Percentiles rank a stretch among this genome's conserved stretches.
Evolutionary conservation across 1,140 invertebrate genomes (phyloP).

Genomic region (Drosophila kikkawai): DNA sequence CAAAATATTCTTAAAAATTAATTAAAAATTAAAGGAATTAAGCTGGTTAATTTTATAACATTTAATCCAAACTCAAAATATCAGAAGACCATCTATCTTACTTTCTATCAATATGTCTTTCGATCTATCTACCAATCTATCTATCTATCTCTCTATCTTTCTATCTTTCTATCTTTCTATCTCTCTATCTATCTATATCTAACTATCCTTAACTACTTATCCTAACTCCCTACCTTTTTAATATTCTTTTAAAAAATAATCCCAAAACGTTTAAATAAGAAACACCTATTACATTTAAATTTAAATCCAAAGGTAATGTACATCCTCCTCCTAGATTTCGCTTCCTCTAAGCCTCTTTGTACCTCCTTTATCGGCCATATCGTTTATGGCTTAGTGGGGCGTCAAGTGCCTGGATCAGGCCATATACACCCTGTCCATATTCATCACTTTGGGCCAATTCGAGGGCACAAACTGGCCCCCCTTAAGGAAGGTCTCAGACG

Average conservation of each 20-base stretch:
- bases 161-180: too few relatives aligned
- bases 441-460: conserved; percentile 14
- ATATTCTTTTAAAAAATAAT: neutral
- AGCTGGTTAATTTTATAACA: too few relatives aligned
- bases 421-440: conserved; percentile 5
- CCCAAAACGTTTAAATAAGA: neutral
- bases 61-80: too few relatives aligned
- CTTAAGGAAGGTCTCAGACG: conserved; percentile 4
- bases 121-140: too few relatives aligned
- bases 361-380: neutral
- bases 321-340: neutral
- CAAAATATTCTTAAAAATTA: too few relatives aligned
- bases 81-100: too few relatives aligned
- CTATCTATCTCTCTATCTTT: too few relatives aligned
- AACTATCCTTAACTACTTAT: too few relatives aligned
- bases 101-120: too few relatives aligned
- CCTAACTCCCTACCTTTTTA: neutral
- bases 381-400: conserved; percentile 4
- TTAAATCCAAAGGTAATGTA: neutral
- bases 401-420: neutral
- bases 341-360: neutral
- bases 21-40: too few relatives aligned
- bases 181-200: too few relatives aligned
- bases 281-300: neutral
- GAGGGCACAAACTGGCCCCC: conserved; percentile 10